These are phyloP conservation scores for Brienomyrus longianalis DNA, from an alignment of 2,113 vertebrate species.

Conservation along the genomic window DNA sequence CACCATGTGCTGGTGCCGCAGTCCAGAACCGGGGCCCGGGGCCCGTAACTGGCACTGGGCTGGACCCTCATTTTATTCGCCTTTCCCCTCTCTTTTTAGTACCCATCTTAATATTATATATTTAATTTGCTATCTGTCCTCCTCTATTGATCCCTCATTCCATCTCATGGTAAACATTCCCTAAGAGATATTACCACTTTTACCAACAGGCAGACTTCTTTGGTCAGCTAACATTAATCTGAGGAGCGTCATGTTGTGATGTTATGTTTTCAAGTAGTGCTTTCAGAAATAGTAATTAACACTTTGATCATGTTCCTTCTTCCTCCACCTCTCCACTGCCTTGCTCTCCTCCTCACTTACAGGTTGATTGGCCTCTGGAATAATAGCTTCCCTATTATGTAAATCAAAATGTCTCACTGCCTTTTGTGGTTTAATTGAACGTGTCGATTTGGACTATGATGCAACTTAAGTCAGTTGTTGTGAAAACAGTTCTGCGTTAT, in stretches of 20 bases:
- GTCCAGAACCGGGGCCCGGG: not conserved
- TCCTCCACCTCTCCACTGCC: conserved; percentile 19
- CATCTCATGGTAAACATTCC: not conserved
- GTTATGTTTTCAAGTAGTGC: not conserved
- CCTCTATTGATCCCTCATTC: not conserved
- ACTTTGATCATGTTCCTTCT: conserved; percentile 28
- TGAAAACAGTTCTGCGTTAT: not conserved
- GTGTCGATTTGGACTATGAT: conserved; percentile 18
- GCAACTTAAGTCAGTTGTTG: conserved; percentile 7
- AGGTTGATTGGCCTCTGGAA: conserved; percentile 38
- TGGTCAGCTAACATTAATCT: not conserved
- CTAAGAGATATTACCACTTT: not conserved
- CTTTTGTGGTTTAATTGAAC: conserved; percentile 30
- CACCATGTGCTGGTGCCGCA: not conserved
- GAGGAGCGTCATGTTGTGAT: not conserved
- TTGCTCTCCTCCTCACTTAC: conserved; percentile 14
- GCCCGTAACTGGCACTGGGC: not conserved
- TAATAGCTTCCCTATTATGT: conserved; percentile 41
- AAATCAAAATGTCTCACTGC: conserved; percentile 31
- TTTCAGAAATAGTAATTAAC: conserved; percentile 25
- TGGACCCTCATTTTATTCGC: not conserved
- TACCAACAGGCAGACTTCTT: not conserved
- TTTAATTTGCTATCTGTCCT: not conserved
- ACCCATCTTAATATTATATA: not conserved
- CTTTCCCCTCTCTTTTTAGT: not conserved